Percentiles rank a stretch among this genome's conserved stretches.
phyloP scores from a whole-genome alignment of 1,140 invertebrate genomes.

The Drosophila ogumai region DNA sequence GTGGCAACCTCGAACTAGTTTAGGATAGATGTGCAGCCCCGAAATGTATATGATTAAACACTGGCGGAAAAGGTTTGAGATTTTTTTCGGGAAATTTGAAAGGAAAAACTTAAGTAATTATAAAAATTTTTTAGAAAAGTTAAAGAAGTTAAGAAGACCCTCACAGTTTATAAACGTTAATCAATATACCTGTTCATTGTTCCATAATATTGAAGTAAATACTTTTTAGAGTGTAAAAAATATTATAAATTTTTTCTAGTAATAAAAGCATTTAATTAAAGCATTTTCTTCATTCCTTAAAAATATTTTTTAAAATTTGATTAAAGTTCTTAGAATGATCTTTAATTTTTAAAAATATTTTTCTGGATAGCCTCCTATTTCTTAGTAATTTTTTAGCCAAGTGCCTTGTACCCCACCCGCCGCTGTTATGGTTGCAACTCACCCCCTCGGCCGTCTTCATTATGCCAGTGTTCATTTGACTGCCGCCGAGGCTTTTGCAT shows the following conservation, averaged over 20 bases:
- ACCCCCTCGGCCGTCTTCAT: constrained; percentile 37
- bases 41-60: constrained; percentile 37
- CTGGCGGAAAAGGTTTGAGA: neutral
- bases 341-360: neutral
- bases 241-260: neutral
- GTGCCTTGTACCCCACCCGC: neutral
- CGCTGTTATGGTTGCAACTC: constrained; percentile 9
- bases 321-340: neutral
- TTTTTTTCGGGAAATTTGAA: neutral
- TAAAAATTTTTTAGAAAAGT: neutral
- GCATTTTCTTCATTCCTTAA: neutral
- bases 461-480: constrained; percentile 66
- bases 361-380: neutral
- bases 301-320: neutral
- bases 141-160: too few species aligned
- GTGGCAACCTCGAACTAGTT: constrained; percentile 51
- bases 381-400: constrained; percentile 2
- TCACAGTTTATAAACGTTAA: neutral
- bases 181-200: neutral
- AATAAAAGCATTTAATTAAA: neutral
- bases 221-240: neutral
- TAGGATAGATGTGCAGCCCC: constrained; percentile 19
- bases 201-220: too few species aligned
- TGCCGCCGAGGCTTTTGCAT: constrained; percentile 46
- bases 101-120: neutral